These are phyloP conservation scores for Leptinotarsa peninsularis DNA, from an alignment of 2,888 invertebrate species.

Conservation along the genomic window DNA sequence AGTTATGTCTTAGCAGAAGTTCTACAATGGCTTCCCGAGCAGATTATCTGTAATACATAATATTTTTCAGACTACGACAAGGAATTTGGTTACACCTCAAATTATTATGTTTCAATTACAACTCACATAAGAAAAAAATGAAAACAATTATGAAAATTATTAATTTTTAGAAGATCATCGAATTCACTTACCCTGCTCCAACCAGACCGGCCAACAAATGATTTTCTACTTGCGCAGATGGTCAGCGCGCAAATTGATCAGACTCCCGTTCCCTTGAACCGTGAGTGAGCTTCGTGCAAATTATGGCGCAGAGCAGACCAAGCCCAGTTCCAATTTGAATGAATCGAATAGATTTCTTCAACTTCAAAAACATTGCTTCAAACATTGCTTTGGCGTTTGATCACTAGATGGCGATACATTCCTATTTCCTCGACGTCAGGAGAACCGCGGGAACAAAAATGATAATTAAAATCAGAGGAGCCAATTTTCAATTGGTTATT, in stretches of 20 bases:
- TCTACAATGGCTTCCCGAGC: constrained; percentile 54
- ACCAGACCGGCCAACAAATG: constrained; percentile 74
- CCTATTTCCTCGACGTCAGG: too few relatives aligned
- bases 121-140: too few relatives aligned
- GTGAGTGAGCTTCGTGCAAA: background rate
- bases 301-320: background rate
- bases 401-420: background rate
- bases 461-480: too few relatives aligned
- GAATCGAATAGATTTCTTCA: background rate
- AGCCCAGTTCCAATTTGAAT: background rate
- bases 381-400: background rate
- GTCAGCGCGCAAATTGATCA: constrained; percentile 30
- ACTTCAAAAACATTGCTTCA: background rate
- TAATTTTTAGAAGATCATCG: constrained; percentile 7
- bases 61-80: too few relatives aligned
- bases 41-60: constrained; percentile 23
- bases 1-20: constrained; percentile 53
- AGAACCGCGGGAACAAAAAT: too few relatives aligned
- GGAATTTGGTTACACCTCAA: too few relatives aligned
- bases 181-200: constrained; percentile 56
- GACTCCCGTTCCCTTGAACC: too few relatives aligned
- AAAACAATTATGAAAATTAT: background rate
- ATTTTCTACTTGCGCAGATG: constrained; percentile 45
- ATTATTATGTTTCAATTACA: too few relatives aligned
- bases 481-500: too few relatives aligned